Conservation (phyloP, 2,113 vertebrate genomes). For the Calypte anna region DNA sequence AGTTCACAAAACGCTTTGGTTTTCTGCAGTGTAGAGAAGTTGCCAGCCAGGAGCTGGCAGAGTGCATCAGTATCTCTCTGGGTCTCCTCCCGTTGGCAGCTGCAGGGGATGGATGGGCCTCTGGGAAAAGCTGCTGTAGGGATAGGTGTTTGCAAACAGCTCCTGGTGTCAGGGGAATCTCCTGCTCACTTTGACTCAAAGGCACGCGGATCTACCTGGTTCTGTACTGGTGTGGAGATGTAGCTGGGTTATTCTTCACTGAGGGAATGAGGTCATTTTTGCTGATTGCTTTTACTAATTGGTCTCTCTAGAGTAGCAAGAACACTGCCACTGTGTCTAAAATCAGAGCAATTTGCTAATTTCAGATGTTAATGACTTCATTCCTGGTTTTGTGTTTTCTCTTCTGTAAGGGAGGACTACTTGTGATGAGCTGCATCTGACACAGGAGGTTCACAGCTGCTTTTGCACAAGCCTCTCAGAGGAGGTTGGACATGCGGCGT, state of each 20-base stretch:
- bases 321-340: background rate
- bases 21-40: background rate
- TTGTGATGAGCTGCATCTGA: background rate
- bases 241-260: background rate
- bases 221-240: background rate
- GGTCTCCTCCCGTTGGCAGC: background rate
- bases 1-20: background rate
- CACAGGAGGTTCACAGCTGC: background rate
- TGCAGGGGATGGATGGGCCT: background rate
- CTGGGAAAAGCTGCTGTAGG: background rate
- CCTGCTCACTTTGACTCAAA: background rate
- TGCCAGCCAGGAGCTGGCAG: background rate
- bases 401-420: background rate
- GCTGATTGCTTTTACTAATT: background rate
- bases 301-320: background rate
- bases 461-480: background rate
- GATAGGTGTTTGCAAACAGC: background rate
- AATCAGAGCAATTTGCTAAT: background rate
- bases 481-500: fast-evolving
- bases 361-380: background rate
- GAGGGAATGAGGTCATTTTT: background rate
- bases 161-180: background rate
- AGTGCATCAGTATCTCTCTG: background rate
- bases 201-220: background rate
- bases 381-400: background rate